These are phyloP conservation scores for Salvelinus alpinus DNA, from an alignment of 2,113 vertebrate species.

Conservation along the genomic window DNA sequence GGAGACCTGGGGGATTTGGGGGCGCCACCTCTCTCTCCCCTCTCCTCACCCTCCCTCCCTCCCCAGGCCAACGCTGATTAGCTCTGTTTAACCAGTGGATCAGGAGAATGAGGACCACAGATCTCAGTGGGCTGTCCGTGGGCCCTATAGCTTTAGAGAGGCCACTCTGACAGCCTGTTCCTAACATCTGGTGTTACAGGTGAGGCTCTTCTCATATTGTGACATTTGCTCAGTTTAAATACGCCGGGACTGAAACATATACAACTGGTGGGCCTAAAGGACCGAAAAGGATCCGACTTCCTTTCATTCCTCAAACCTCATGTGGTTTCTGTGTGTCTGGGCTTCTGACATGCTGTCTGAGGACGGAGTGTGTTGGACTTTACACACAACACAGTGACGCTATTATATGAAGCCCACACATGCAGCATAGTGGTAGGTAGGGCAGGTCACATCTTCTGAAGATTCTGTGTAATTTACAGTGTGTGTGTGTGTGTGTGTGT, in stretches of 20 bases:
- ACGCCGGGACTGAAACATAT: neutral
- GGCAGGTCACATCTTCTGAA: neutral
- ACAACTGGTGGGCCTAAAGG: neutral
- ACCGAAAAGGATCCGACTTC: neutral
- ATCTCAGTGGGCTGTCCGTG: neutral
- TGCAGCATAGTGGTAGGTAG: neutral
- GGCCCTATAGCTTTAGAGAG: neutral
- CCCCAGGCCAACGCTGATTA: neutral
- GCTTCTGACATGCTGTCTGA: neutral
- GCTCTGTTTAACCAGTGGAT: neutral
- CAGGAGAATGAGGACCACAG: too few relatives aligned
- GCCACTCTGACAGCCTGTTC: neutral
- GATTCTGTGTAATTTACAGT: neutral
- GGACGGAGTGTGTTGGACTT: neutral
- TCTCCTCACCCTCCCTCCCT: neutral
- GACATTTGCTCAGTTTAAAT: neutral
- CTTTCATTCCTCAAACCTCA: neutral
- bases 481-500: slow-evolving; percentile 7
- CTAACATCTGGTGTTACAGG: neutral
- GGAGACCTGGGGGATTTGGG: neutral
- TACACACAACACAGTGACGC: neutral
- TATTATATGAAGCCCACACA: neutral
- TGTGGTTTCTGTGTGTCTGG: neutral
- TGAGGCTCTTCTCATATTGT: neutral
- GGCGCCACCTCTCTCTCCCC: neutral